Conservation (phyloP, 2,113 vertebrate species). For the Nothobranchius kuhntae region DNA sequence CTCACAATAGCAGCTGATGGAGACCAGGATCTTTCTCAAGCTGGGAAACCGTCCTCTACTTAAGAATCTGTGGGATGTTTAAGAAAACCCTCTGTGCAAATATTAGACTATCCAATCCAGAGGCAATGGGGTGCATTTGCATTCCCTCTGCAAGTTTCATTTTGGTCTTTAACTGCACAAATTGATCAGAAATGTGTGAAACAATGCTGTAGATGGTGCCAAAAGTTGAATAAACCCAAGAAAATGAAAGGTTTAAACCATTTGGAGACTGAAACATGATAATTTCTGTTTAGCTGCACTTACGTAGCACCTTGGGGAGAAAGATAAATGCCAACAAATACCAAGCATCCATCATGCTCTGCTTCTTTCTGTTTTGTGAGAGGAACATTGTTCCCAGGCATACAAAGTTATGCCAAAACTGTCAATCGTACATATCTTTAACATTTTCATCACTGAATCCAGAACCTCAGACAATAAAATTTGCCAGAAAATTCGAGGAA, state of each 20-base stretch:
- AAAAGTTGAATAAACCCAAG: constrained; percentile 1
- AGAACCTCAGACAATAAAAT: constrained; percentile 13
- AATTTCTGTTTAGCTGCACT: constrained; percentile 26
- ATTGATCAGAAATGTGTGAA: constrained; percentile 4
- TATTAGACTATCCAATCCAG: constrained; percentile 59
- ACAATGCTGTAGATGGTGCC: background rate
- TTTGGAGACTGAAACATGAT: constrained; percentile 15
- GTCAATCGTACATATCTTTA: constrained; percentile 1
- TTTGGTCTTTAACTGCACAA: constrained; percentile 9
- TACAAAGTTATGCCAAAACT: constrained; percentile 28
- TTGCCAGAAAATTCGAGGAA: constrained; percentile 1
- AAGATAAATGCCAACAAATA: constrained; percentile 60
- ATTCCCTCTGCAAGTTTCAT: constrained; percentile 45
- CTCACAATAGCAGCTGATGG: constrained; percentile 58
- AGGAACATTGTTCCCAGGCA: constrained; percentile 6
- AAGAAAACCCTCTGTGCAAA: constrained; percentile 67
- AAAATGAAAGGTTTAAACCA: constrained; percentile 6
- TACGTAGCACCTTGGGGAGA: constrained; percentile 19
- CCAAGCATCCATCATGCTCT: constrained; percentile 56
- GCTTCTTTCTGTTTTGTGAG: constrained; percentile 25
- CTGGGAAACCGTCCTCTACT: constrained; percentile 45
- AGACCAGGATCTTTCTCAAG: constrained; percentile 31
- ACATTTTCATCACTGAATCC: constrained; percentile 31
- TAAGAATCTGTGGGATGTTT: constrained; percentile 60
- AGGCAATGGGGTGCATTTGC: constrained; percentile 19